Conservation (phyloP, 2,888 invertebrate genomes). For the Pachliopta kotzebuea region DNA sequence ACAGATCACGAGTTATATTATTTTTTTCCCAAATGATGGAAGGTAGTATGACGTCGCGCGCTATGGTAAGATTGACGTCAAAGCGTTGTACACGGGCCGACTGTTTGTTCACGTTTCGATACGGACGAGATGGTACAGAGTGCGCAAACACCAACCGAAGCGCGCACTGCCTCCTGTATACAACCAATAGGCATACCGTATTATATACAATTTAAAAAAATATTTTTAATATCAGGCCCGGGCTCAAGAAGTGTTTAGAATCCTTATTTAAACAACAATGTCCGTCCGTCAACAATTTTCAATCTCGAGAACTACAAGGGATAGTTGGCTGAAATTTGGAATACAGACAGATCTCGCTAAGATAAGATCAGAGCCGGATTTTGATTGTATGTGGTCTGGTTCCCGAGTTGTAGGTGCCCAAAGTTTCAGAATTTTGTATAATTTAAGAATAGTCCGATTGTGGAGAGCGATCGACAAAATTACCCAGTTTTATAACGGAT, state of each 20-base stretch:
- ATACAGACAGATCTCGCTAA: too few species aligned
- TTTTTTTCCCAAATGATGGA: not conserved
- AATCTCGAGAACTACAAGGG: too few species aligned
- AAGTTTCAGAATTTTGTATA: too few species aligned
- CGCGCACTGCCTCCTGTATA: not conserved
- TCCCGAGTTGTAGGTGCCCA: too few species aligned
- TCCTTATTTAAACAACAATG: too few species aligned
- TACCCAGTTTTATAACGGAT: too few species aligned
- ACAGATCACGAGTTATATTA: not conserved
- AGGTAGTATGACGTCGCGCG: conserved; percentile 32
- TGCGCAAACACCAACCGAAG: conserved; percentile 12
- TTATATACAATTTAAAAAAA: not conserved
- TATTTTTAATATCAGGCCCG: not conserved
- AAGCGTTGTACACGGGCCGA: conserved; percentile 33
- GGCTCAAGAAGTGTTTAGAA: not conserved
- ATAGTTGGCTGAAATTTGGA: too few species aligned
- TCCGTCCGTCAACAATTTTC: too few species aligned
- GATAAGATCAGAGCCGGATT: too few species aligned
- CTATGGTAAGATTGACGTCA: conserved; percentile 35
- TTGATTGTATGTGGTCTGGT: too few species aligned
- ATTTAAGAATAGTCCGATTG: too few species aligned
- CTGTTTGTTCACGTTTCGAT: conserved; percentile 25
- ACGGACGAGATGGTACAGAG: conserved; percentile 16
- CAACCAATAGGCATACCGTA: not conserved
- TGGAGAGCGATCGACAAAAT: too few species aligned